Evolutionary conservation across 1,140 invertebrate genomes (phyloP), one percentile per base, ranked within the genome.

Genomic region (Caligus rogercresseyi): DNA sequence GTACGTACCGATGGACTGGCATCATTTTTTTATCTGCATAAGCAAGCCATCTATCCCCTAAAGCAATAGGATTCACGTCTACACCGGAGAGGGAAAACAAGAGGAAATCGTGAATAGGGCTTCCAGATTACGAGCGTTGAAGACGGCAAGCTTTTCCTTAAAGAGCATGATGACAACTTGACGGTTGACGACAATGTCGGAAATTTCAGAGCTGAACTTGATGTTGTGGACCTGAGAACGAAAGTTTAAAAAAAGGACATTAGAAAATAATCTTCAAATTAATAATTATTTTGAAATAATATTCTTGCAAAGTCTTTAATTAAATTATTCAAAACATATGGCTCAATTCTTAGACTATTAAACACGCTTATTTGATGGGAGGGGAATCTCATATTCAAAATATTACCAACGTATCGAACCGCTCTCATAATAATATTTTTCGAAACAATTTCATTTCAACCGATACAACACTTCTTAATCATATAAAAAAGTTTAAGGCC

Each of bases 161-260:
- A 31, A 67, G 62, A n/a, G 15, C 64, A 66, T 25, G 18, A 56
- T 16, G 20, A 63, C 16, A 13, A 84, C 85, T 52, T 82, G 77
- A 65, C 81, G 81, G 75, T 90, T 91, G 25, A 86, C 85, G 65
- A 87, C 71, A 43, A 97, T 83, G 72, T 93, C 89, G 67, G 85
- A 78, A 21, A 97, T 83, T 4, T 84, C 82, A 72, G 85, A 87
- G 72, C 91, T 91, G 74, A 95, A 97, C 72, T 91, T 89, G 64
- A 93, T 86, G 69, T 81, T 86, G 72, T 89, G 89, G 1, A 85
- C 79, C 78, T 83, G 66, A 18, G 67, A 68, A 21, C 43, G 19
- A 57, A 16, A 68, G 64, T 52, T 53, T n/a, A 60, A 31, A 54
- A 26, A 55, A 20, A 52, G 56, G 16, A 55, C 15, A 67, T n/a